Evolutionary conservation across 2,888 invertebrate genomes (phyloP), one percentile per base, ranked within the genome.

Genomic region (Amphipoea lucens): DNA sequence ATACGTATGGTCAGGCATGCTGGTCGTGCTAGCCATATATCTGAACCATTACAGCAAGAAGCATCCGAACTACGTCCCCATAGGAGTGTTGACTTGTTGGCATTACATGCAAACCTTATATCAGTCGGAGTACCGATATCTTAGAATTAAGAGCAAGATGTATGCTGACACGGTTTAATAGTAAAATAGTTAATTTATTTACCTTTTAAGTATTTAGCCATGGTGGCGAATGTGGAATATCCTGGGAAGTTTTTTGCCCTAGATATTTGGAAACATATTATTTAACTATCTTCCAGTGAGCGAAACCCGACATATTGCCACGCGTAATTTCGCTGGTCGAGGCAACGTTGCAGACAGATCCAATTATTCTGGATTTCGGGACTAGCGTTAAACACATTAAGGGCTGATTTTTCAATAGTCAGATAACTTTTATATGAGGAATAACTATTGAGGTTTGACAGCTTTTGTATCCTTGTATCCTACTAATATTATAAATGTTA

Each of bases 11-110:
- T 98, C 99, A 0, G 99, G 99, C 1, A 93, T 98, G 89, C 96
- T 99, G 76, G 99, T 99, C 0, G 97, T 99, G 1, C 87, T 99
- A 54, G 99, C 99, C 11, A 99, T 99, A 92, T 99, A 99, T 95
- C 96, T 99, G n/a, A 99, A 99, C 96, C 97, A 99, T 74, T 98
- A 98, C 93, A 98, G 98, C 94, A 99, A 99, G 94, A 97, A 97
- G 83, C 95, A 98, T 88, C 97, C 97, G 0, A 91, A 93, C 4
- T 96, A 96, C 68, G 89, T 95, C 0, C 96, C 96, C 0, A 66
- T 68, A 2, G 86, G 90, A 0, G 36, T 95, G 3, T 81, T 89
- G 0, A 82, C 78, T 0, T 94, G 95, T 76, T 94, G 94, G 93
- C 90, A 92, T 1, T 94, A 92, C 76, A 11, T 95, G 23, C 89